phyloP scores from a whole-genome alignment of 2,888 invertebrate species.

The Lasiommata megera region DNA sequence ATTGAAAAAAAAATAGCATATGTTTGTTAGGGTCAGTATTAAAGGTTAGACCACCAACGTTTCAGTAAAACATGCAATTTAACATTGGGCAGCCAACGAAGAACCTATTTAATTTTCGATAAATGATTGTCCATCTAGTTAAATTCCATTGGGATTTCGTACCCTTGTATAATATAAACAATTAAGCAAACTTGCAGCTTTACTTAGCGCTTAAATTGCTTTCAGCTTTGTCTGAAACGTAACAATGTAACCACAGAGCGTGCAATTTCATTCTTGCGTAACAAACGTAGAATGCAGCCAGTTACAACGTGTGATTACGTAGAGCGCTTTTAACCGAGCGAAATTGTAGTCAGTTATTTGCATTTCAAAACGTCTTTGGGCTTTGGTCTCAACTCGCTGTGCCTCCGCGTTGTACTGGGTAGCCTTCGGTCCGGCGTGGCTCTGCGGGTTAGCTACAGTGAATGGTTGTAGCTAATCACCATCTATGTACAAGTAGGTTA shows the following conservation, averaged over 20 bases:
- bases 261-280: background rate
- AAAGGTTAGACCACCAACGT: too few relatives aligned
- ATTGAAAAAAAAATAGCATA: too few relatives aligned
- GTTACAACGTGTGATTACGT: constrained; percentile 1
- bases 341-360: background rate
- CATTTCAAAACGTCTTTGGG: background rate
- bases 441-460: background rate
- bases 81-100: too few relatives aligned
- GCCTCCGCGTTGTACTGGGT: background rate
- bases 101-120: background rate
- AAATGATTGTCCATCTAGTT: too few relatives aligned
- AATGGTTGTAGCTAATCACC: background rate
- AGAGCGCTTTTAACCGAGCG: background rate
- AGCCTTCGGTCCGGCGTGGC: background rate
- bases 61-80: too few relatives aligned
- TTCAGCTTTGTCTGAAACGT: background rate
- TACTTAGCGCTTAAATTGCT: constrained; percentile 1
- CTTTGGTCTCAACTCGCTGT: background rate
- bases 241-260: constrained; percentile 1
- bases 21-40: too few relatives aligned
- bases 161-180: background rate
- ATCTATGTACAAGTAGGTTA: background rate
- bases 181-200: background rate
- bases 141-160: too few relatives aligned
- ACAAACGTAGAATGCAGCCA: constrained; percentile 3